A percentile compares a stretch with the other conserved stretches of the same genome.
Conservation (phyloP, 64 coral and sea anemone species). For the Acropora tenuis region DNA sequence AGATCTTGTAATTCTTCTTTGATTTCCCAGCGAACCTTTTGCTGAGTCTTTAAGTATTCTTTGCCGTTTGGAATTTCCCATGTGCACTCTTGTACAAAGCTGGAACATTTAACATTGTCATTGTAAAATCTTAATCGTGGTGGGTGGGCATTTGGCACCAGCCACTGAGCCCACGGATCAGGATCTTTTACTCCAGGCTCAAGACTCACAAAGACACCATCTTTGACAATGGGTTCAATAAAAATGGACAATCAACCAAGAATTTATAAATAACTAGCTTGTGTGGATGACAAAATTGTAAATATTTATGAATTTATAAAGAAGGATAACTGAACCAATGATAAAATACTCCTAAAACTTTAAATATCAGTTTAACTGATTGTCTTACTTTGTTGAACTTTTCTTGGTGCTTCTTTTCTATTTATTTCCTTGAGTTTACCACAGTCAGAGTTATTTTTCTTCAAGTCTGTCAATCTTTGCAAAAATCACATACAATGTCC, state of each 20-base stretch:
- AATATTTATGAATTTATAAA: slow-evolving; percentile 31
- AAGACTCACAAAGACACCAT: slow-evolving; percentile 55
- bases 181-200: slow-evolving; percentile 44
- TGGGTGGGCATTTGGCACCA: slow-evolving; percentile 57
- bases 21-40: background rate
- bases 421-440: slow-evolving; percentile 22
- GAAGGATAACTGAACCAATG: background rate
- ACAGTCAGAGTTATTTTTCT: slow-evolving; percentile 1
- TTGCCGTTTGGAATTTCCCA: slow-evolving; percentile 1
- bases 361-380: slow-evolving; percentile 1
- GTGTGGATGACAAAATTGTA: slow-evolving; percentile 33
- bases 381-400: slow-evolving; percentile 40
- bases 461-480: slow-evolving; percentile 37
- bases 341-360: background rate
- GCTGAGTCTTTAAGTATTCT: background rate
- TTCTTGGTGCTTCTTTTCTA: slow-evolving; percentile 35
- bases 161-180: slow-evolving; percentile 44
- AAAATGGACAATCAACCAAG: slow-evolving; percentile 3
- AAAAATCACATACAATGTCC: slow-evolving; percentile 57
- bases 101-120: slow-evolving; percentile 23
- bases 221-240: slow-evolving; percentile 7
- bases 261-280: background rate
- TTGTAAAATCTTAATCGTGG: slow-evolving; percentile 50
- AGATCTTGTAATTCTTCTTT: slow-evolving; percentile 6
- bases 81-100: slow-evolving; percentile 32